Conservation (phyloP, 2,888 invertebrate species). For the Hyposoter dolosus region DNA sequence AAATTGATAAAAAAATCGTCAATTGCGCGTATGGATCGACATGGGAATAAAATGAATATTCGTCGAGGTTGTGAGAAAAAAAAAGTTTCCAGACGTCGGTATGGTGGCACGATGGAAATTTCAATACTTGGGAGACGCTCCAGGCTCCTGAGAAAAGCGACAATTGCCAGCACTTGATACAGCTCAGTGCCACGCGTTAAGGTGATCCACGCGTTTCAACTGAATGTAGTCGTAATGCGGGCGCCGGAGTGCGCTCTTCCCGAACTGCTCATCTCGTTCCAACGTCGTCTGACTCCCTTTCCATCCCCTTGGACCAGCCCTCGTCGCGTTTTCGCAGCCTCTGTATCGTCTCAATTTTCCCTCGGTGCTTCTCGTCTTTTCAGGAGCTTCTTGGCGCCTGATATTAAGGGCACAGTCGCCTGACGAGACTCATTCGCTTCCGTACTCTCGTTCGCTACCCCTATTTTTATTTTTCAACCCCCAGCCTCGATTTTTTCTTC, state of each 20-base stretch:
- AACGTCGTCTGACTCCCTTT: conserved; percentile 14
- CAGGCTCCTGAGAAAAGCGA: conserved; percentile 73
- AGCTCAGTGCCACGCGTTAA: background rate
- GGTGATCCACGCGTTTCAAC: conserved; percentile 39
- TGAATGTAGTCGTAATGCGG: conserved; percentile 79
- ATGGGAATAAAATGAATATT: background rate
- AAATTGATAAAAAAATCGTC: background rate
- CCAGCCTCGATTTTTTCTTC: conserved; percentile 42
- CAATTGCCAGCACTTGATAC: conserved; percentile 73
- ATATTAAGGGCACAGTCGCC: conserved; percentile 35
- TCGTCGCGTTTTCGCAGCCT: conserved; percentile 16
- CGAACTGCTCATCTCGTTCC: conserved; percentile 46
- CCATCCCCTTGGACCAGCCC: background rate
- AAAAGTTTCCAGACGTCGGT: conserved; percentile 15
- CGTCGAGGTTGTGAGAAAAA: background rate
- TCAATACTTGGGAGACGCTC: conserved; percentile 73
- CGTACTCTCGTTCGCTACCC: background rate
- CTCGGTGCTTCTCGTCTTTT: conserved; percentile 32
- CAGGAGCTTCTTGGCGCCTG: conserved; percentile 20
- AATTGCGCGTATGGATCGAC: background rate
- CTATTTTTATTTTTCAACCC: background rate
- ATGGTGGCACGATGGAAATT: conserved; percentile 72
- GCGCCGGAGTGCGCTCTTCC: conserved; percentile 52
- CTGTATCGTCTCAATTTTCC: conserved; percentile 50
- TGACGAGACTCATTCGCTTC: conserved; percentile 43